A percentile compares a stretch with the other conserved stretches of the same genome.
Evolutionary conservation across 2,797 vertebrate genomes (phyloP).

Genomic region (Gephyroberyx darwinii): DNA sequence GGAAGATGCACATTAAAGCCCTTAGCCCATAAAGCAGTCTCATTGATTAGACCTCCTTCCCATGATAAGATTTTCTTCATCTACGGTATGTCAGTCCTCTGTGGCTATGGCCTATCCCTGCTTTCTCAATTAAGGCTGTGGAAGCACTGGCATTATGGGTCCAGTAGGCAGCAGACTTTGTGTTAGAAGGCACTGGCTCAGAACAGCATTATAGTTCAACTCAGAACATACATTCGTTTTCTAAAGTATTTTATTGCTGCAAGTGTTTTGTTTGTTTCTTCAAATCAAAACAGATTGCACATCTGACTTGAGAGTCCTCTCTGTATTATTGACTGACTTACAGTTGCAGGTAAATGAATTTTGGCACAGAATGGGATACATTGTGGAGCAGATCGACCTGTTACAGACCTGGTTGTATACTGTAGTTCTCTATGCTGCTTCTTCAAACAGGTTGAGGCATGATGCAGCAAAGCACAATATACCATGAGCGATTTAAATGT

Average conservation of each 20-base stretch:
- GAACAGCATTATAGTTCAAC: conserved; percentile 1
- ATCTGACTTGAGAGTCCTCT: background rate
- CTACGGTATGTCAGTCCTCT: conserved; percentile 29
- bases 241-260: background rate
- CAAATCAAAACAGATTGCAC: conserved; percentile 11
- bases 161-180: background rate
- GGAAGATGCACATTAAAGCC: conserved; percentile 49
- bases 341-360: background rate
- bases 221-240: conserved; percentile 6
- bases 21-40: conserved; percentile 59
- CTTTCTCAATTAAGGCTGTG: conserved; percentile 37
- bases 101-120: conserved; percentile 32
- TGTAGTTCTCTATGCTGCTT: conserved; percentile 23
- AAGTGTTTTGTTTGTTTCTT: too few relatives aligned
- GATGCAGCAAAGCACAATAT: conserved; percentile 51
- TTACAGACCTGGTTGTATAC: conserved; percentile 19
- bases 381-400: conserved; percentile 7
- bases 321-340: background rate
- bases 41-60: conserved; percentile 60
- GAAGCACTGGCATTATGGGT: conserved; percentile 4
- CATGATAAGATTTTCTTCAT: conserved; percentile 60
- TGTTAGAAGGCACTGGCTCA: background rate
- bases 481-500: conserved; percentile 52
- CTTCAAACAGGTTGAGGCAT: conserved; percentile 34
- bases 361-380: background rate